Base-by-base conservation (phyloP, 2,113 vertebrate genomes). In the Callorhinus ursinus region DNA sequence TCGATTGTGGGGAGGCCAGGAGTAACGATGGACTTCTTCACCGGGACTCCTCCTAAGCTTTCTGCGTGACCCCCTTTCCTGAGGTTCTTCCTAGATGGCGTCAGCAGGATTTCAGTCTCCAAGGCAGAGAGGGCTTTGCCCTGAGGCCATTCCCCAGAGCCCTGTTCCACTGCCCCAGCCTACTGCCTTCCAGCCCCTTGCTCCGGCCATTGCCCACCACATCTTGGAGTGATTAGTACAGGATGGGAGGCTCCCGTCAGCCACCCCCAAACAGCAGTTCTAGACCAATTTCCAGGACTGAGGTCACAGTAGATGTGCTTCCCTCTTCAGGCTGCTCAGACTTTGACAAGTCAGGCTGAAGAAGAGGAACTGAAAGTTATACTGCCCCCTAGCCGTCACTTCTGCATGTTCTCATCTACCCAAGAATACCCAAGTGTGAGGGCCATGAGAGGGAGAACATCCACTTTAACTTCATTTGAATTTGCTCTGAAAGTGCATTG, bases 121-220 rank as follows among this genome's bases (percentile, higher is more conserved):
- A 46, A 77, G 39, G 24, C 4, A 36, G 4, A 74, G 14, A 95
- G 51, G 67, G 59, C 36, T 87, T 71, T 77, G 7, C 53, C 22
- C 33, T 39, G 49, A 67, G 14, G 42, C 12, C 10, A 9, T 3
- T 36, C 42, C 59, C 42, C 57, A 24, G 31, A 18, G 65, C 18
- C 4, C 14, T 15, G 2, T 53, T n/a, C 46, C 31, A 46, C 18
- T 5, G 16, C 0, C 8, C 28, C 6, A 26, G n/a, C 72, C 82
- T 53, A 19, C 21, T 14, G n/a, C 53, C 22, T 76, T n/a, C 9
- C 2, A 92, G 19, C 10, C 22, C 5, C 0, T 7, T 4, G 3
- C 21, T 59, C 21, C 6, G 22, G 24, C 33, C 1, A 46, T 7
- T 74, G 57, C n/a, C 81, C 42, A 24, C 15, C 36, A 42, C 4